Evolutionary conservation across 1,140 invertebrate species (phyloP), one percentile per base, ranked within the genome.

Genomic region (Rhagoletis pomonella): DNA sequence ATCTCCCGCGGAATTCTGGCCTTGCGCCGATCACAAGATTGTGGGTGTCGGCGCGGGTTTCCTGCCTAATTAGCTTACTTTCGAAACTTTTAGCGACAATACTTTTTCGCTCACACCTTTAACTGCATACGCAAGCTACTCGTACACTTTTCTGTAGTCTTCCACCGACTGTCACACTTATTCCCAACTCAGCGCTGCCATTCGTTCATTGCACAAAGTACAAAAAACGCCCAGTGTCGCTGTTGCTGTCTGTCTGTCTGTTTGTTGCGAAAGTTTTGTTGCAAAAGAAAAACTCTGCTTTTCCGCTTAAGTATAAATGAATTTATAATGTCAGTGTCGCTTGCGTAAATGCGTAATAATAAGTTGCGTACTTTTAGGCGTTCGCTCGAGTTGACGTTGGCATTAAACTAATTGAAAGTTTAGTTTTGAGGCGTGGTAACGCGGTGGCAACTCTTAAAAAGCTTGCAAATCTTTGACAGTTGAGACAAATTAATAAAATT

Each of bases 341-440:
- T 81, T 55, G 47, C 47, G 44, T 55, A 55, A 55, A 55, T 81
- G 50, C 73, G 73, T 81, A 81, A 81, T 81, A 55, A 81, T n/a
- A 81, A 50, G 73, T 81, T 17, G 73, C 73, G 50, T 81, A 81
- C 73, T 81, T 81, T 81, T 55, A 55, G 47, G 73, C 73, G 47
- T 81, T 81, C n/a, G 17, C 69, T 17, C 42, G 39, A 73, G 69
- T 47, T 55, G 73, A 55, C 73, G 47, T n/a, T 81, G 47, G n/a
- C 73, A 81, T 81, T 81, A 55, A 81, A 81, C 73, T 81, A 81
- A 81, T 55, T 81, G 73, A 81, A 81, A 81, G 73, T 55, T 81
- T 81, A 81, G 73, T 81, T 50, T 19, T n/a, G n/a, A 81, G 73
- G 73, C 47, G 44, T 58, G 73, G 44, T 55, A 47, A 29, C n/a